Percentiles rank a stretch among this genome's conserved stretches.
These are phyloP conservation scores for Anoplopoma fimbria DNA, from an alignment of 2,113 vertebrate genomes.

Conservation along the genomic window DNA sequence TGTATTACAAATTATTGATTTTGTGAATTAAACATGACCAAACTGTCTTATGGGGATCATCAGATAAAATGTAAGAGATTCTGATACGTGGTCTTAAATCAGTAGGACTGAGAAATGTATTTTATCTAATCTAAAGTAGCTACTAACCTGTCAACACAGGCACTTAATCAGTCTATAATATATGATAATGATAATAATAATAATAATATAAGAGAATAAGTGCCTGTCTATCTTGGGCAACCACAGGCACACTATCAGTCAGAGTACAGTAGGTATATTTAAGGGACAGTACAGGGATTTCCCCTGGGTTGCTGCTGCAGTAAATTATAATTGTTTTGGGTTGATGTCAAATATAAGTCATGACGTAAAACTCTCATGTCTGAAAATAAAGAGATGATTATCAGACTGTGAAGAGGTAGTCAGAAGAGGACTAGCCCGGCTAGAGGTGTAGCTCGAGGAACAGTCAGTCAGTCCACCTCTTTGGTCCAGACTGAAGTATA, in stretches of 20 bases:
- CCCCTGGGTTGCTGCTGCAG: conserved; percentile 11
- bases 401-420: background rate
- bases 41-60: background rate
- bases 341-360: background rate
- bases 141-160: background rate
- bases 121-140: background rate
- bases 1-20: background rate
- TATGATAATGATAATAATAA: background rate
- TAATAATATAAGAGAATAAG: background rate
- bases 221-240: background rate
- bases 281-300: conserved; percentile 51
- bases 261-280: background rate
- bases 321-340: background rate
- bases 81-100: background rate
- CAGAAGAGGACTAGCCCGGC: background rate
- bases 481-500: background rate
- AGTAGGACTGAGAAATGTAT: background rate
- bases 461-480: background rate
- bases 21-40: background rate
- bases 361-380: background rate
- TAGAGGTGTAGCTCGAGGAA: background rate
- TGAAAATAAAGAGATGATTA: background rate
- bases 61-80: background rate
- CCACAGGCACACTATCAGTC: background rate
- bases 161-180: background rate